Evolutionary conservation across 2,797 vertebrate genomes (phyloP), one percentile per base, ranked within the genome.

Genomic region (Apodemus agrarius): DNA sequence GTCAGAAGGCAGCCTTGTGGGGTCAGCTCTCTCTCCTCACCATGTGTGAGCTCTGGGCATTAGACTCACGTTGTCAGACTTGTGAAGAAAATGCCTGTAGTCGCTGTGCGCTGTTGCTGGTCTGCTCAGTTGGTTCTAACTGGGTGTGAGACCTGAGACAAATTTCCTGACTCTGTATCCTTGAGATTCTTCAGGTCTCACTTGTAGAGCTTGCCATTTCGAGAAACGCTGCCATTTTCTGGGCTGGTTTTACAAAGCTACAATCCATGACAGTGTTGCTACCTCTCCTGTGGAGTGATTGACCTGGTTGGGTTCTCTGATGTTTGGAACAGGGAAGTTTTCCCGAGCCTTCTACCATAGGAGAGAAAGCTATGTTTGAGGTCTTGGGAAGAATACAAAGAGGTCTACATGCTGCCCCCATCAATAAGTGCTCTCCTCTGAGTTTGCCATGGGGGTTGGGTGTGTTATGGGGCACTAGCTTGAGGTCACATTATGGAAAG

Each of bases 291-390:
- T 46, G 89, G 92, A 93, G 90, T 74, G 75, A 95, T 24, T 85
- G 37, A 24, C n/a, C 61, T 0, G 3, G 83, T 81, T 76, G 37
- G 46, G 57, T 81, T 91, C 69, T 89, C 85, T n/a, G 13, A 76
- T 37, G 57, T 34, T 72, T 95, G 22, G 34, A 49, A 22, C 43
- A 37, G 49, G 61, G 22, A 72, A 72, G 19, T 94, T 86, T 95
- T 95, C 91, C 69, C n/a, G 87, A 94, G 82, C 13, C 31, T 95
- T 95, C 86, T 82, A 75, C 75, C 16, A 46, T 57, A 78, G 63
- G 19, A 46, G 76, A 89, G 78, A 67, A 95, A 80, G 37, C 67
- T 59, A 59, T 67, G 69, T 49, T 12, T 79, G 93, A 94, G 95
- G 49, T 88, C 67, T 94, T 80, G 69, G 65, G 72, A 95, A 90